phyloP scores from a whole-genome alignment of 2,113 vertebrate species.

The Oryzias melastigma region DNA sequence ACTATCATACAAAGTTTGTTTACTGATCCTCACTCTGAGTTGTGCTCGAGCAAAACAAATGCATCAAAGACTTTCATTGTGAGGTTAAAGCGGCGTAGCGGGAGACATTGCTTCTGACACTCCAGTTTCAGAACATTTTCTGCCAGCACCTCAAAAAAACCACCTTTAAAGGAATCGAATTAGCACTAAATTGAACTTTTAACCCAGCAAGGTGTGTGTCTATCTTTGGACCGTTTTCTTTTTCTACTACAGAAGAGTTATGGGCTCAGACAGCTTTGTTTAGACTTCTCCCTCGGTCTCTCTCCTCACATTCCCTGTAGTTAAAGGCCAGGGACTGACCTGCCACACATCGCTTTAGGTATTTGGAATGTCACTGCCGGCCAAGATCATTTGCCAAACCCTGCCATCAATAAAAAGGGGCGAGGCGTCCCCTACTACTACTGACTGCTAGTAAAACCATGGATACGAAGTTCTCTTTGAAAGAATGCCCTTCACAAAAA shows the following conservation, averaged over 20 bases:
- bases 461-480: conserved; percentile 30
- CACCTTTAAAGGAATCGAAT: too few species aligned
- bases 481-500: conserved; percentile 15
- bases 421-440: conserved; percentile 11
- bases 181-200: background rate
- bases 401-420: conserved; percentile 20
- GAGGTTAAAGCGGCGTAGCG: conserved; percentile 33
- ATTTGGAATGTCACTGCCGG: conserved; percentile 22
- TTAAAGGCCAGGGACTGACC: conserved; percentile 23
- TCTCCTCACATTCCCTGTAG: conserved; percentile 17
- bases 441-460: conserved; percentile 28
- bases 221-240: conserved; percentile 27
- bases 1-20: conserved; percentile 43
- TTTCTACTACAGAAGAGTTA: conserved; percentile 38
- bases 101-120: conserved; percentile 14
- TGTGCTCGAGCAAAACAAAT: conserved; percentile 56
- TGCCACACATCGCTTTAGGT: conserved; percentile 35
- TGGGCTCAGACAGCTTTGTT: conserved; percentile 19
- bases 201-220: background rate
- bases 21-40: conserved; percentile 44
- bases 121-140: background rate
- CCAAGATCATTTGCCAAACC: conserved; percentile 13
- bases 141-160: background rate
- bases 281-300: conserved; percentile 25
- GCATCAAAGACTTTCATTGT: conserved; percentile 66